Evolutionary conservation across 2,888 invertebrate genomes (phyloP), one percentile per base, ranked within the genome.

Genomic region (Trisateles emortualis): DNA sequence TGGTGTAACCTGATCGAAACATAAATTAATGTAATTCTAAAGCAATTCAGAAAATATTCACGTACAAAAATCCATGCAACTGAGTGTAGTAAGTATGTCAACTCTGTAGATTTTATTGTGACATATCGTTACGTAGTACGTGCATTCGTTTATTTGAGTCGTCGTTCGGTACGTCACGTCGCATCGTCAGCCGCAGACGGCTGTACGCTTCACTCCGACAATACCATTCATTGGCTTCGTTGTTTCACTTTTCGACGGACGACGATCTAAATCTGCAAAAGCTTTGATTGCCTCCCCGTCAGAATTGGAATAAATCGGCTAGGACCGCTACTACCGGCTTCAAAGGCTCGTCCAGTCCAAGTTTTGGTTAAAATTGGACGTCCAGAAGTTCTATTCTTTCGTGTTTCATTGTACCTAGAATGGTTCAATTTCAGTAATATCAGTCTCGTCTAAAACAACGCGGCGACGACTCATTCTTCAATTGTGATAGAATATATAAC

Each of bases 251-350:
- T 79, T 79, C 75, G 64, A 73, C 78, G 72, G 78, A 66, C 78
- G 72, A 70, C 74, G 75, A 76, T 83, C 79, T 78, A 80, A 84
- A 87, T 86, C 87, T 82, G 80, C 82, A 87, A 87, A 86, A 81
- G 77, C 81, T 81, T 83, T 86, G 84, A 88, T 87, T 88, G 86
- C 81, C 79, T 81, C 70, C 13, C 76, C 82, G 76, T 78, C 79
- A 74, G 76, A 71, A 72, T 72, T 73, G 72, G 72, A 80, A 83
- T 78, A 76, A 83, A 81, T 82, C 81, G 74, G 51, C 64, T 64
- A 66, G 76, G 74, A 75, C 71, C 73, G 65, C 75, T 67, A 77
- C 76, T 70, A 52, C 68, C 66, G 52, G 60, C 69, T 77, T 81
- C 83, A 87, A 86, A 86, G 78, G 78, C 73, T 67, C 66, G 72